These are phyloP conservation scores for Danio choprae DNA, from an alignment of 2,797 vertebrate species.

Conservation along the genomic window DNA sequence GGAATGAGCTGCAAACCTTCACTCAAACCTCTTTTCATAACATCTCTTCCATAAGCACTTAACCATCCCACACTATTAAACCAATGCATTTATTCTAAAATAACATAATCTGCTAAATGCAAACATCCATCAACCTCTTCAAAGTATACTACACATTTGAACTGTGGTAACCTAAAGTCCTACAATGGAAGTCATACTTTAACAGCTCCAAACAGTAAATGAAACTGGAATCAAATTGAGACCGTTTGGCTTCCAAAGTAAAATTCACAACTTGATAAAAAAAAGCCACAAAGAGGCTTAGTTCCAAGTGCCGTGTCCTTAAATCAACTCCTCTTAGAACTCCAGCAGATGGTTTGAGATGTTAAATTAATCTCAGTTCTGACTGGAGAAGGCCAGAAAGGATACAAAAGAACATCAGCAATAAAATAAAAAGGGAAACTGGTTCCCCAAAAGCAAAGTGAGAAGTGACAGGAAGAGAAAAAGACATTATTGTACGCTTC, in stretches of 20 bases:
- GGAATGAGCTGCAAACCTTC: no score
- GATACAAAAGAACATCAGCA: conserved; percentile 22
- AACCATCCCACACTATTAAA: background rate
- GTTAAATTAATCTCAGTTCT: conserved; percentile 51
- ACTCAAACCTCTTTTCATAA: no score
- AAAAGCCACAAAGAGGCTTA: conserved; percentile 24
- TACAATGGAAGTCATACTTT: background rate
- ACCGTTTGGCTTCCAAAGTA: conserved; percentile 17
- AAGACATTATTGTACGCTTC: conserved; percentile 38
- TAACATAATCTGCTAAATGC: background rate
- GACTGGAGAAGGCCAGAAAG: conserved; percentile 1
- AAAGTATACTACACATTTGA: background rate
- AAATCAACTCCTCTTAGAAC: conserved; percentile 51
- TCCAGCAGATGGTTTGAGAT: conserved; percentile 44
- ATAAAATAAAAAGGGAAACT: conserved; percentile 37
- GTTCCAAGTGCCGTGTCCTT: conserved; percentile 49
- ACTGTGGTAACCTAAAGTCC: background rate
- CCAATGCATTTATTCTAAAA: background rate
- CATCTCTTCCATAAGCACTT: no score
- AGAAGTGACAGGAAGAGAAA: conserved; percentile 42
- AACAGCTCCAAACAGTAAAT: conserved; percentile 11
- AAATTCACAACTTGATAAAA: conserved; percentile 36
- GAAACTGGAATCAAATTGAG: conserved; percentile 28
- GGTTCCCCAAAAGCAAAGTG: conserved; percentile 31
- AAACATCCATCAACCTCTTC: background rate